A percentile compares a stretch with the other conserved stretches of the same genome.
phyloP scores from a whole-genome alignment of 2,888 invertebrate genomes.

The Drosophila anceps region DNA sequence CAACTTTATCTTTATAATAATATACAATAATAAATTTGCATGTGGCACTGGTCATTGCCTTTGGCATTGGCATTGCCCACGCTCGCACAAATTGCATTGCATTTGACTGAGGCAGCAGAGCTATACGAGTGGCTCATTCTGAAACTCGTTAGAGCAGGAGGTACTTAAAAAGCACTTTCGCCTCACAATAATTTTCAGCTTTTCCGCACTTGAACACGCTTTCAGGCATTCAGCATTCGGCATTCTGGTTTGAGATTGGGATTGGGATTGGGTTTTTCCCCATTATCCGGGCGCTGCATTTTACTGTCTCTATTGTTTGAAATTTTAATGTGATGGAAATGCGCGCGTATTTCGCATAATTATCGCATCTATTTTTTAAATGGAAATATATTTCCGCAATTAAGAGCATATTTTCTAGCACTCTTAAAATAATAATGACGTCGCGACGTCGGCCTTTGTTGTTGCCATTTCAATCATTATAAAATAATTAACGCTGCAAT shows the following conservation, averaged over 20 bases:
- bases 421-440: slow-evolving; percentile 61
- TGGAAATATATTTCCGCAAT: slow-evolving; percentile 70
- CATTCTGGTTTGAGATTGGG: slow-evolving; percentile 12
- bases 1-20: background rate
- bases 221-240: slow-evolving; percentile 37
- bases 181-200: slow-evolving; percentile 75
- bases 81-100: slow-evolving; percentile 17
- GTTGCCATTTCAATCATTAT: slow-evolving; percentile 40
- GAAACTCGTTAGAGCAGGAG: background rate
- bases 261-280: slow-evolving; percentile 18
- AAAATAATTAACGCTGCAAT: slow-evolving; percentile 52
- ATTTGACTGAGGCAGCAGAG: background rate
- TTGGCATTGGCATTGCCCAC: slow-evolving; percentile 3
- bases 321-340: slow-evolving; percentile 76
- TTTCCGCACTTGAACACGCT: slow-evolving; percentile 79
- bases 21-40: background rate
- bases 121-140: slow-evolving; percentile 19
- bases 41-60: slow-evolving; percentile 13
- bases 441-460: slow-evolving; percentile 36
- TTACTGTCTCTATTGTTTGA: slow-evolving; percentile 69
- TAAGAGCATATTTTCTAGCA: slow-evolving; percentile 72
- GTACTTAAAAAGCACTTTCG: slow-evolving; percentile 75
- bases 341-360: slow-evolving; percentile 68
- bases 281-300: slow-evolving; percentile 61
- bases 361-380: slow-evolving; percentile 62